Conservation (phyloP, 2,888 invertebrate genomes). For the Allolobophora icterica region DNA sequence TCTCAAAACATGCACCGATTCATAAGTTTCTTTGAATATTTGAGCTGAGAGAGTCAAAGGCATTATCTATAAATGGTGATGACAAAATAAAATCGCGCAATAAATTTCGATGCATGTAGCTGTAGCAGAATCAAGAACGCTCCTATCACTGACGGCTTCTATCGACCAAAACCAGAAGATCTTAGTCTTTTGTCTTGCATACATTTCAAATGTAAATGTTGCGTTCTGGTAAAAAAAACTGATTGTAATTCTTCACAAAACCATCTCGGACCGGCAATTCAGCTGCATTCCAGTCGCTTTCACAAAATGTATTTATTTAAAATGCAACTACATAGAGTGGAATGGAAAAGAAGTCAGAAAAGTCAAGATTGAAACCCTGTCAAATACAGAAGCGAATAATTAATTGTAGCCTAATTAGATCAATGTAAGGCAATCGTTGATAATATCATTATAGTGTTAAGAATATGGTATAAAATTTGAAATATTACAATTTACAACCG, state of each 20-base stretch:
- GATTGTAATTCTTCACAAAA: background rate
- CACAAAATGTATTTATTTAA: background rate
- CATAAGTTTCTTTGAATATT: too few relatives aligned
- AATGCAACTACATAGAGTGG: background rate
- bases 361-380: background rate
- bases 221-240: background rate
- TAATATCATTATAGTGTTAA: background rate
- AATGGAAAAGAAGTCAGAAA: background rate
- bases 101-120: background rate
- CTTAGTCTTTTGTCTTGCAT: background rate
- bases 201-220: background rate
- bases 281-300: background rate
- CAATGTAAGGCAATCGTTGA: background rate
- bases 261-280: background rate
- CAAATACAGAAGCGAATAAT: background rate
- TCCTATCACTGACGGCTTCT: background rate
- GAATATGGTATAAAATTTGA: background rate
- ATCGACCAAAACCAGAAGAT: background rate
- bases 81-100: background rate
- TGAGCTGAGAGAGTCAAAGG: too few relatives aligned
- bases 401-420: background rate
- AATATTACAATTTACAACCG: background rate
- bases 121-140: background rate
- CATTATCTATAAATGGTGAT: background rate
- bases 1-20: too few relatives aligned